phyloP scores from a whole-genome alignment of 2,113 vertebrate genomes.

The Sinocyclocheilus grahami region DNA sequence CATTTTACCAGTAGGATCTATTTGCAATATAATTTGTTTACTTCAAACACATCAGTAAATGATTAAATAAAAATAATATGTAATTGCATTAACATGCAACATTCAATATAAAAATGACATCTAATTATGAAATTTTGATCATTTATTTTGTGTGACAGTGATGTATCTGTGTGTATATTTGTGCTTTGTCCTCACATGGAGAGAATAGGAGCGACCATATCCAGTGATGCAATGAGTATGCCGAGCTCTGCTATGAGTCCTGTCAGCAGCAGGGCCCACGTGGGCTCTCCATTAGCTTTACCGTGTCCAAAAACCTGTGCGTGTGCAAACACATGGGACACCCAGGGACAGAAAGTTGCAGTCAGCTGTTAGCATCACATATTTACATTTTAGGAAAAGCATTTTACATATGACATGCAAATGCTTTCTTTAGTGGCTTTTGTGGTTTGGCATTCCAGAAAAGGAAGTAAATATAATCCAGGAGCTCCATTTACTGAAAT shows the following conservation, averaged over 20 bases:
- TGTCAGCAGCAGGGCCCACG: conserved; percentile 93
- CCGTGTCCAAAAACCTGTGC: conserved; percentile 92
- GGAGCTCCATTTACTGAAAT: background rate
- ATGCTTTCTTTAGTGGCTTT: conserved; percentile 26
- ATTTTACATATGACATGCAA: conserved; percentile 57
- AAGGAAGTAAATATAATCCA: background rate
- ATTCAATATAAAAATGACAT: background rate
- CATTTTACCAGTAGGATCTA: background rate
- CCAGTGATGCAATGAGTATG: conserved; percentile 96
- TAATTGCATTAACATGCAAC: background rate
- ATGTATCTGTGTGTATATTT: background rate
- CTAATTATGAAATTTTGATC: too few relatives aligned
- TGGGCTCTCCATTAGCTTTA: conserved; percentile 93
- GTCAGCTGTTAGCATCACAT: background rate
- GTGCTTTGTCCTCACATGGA: conserved; percentile 85
- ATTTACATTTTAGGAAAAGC: conserved; percentile 12
- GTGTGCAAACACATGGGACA: background rate
- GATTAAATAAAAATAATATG: background rate
- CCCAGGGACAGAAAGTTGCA: background rate
- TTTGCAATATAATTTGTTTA: background rate
- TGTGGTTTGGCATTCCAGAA: conserved; percentile 51
- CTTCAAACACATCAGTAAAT: background rate
- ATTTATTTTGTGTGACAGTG: background rate
- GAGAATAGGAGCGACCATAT: conserved; percentile 99
- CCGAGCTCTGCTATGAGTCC: conserved; percentile 93